Percentiles rank a stretch among this genome's conserved stretches.
Evolutionary conservation across 2,797 vertebrate species (phyloP).

Genomic region (Scolopax bukidnonensis): DNA sequence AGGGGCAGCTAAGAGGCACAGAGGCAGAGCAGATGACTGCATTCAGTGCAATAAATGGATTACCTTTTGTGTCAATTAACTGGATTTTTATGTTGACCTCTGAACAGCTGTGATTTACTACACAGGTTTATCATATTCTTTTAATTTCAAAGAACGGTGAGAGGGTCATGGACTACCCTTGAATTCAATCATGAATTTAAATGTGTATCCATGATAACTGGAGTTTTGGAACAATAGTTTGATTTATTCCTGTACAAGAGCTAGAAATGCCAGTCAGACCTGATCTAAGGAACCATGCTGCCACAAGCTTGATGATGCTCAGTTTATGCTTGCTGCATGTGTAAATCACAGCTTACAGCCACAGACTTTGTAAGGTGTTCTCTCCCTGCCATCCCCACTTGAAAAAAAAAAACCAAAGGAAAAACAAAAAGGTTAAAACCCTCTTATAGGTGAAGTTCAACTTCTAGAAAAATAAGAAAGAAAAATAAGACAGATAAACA

Average conservation of each 20-base stretch:
- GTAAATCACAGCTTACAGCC: not conserved
- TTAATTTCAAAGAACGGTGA: not conserved
- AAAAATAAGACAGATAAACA: not conserved
- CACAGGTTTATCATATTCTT: not conserved
- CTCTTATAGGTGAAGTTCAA: not conserved
- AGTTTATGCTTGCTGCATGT: not conserved
- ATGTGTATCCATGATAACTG: not conserved
- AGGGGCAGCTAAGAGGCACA: not conserved
- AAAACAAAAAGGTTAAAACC: not conserved
- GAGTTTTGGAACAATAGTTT: not conserved
- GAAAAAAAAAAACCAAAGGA: not conserved
- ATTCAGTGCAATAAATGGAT: not conserved
- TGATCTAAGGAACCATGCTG: not conserved
- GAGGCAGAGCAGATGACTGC: not conserved
- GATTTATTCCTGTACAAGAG: not conserved
- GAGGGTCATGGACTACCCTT: not conserved
- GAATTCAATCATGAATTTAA: not conserved
- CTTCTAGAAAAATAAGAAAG: too few species aligned
- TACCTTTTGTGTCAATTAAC: not conserved
- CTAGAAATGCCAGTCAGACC: not conserved
- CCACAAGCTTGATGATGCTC: not conserved
- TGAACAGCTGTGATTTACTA: not conserved
- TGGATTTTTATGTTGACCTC: slow-evolving; percentile 10
- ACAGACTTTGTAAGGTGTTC: not conserved
- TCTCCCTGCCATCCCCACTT: not conserved